A percentile compares a stretch with the other conserved stretches of the same genome.
phyloP scores from a whole-genome alignment of 2,113 vertebrate genomes.

The Heteronetta atricapilla region DNA sequence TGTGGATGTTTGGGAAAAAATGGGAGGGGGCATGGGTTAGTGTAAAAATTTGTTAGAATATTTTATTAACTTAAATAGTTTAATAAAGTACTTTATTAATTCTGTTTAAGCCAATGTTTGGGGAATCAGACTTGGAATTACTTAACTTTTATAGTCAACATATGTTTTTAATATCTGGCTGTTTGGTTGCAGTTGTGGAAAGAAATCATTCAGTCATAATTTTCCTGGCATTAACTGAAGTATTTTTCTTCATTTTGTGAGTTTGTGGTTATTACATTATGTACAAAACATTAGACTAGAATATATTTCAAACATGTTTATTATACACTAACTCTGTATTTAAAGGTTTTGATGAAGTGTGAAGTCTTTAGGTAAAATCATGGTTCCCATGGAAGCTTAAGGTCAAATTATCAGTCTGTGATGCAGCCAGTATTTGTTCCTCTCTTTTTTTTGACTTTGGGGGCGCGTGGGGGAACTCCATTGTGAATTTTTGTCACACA shows the following conservation, averaged over 20 bases:
- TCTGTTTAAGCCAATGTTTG: background rate
- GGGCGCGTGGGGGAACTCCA: too few species aligned
- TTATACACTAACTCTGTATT: background rate
- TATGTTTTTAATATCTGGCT: background rate
- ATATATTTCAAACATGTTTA: background rate
- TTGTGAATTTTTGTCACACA: background rate
- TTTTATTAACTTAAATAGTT: background rate
- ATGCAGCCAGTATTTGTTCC: background rate
- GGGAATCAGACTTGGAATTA: background rate
- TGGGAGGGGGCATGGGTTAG: background rate
- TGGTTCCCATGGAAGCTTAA: background rate
- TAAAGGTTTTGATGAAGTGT: background rate
- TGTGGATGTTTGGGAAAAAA: background rate
- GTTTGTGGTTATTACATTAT: background rate
- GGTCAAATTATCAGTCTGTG: background rate
- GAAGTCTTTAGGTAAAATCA: background rate
- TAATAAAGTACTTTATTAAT: background rate
- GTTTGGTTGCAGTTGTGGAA: background rate
- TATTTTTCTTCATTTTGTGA: background rate
- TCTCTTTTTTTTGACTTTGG: background rate
- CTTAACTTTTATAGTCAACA: background rate
- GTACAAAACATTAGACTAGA: background rate
- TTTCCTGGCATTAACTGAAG: background rate
- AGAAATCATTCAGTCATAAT: background rate
- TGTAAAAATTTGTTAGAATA: background rate